Percentiles rank a stretch among this genome's conserved stretches.
phyloP scores from a whole-genome alignment of 2,888 invertebrate genomes.

The Rhingia rostrata region DNA sequence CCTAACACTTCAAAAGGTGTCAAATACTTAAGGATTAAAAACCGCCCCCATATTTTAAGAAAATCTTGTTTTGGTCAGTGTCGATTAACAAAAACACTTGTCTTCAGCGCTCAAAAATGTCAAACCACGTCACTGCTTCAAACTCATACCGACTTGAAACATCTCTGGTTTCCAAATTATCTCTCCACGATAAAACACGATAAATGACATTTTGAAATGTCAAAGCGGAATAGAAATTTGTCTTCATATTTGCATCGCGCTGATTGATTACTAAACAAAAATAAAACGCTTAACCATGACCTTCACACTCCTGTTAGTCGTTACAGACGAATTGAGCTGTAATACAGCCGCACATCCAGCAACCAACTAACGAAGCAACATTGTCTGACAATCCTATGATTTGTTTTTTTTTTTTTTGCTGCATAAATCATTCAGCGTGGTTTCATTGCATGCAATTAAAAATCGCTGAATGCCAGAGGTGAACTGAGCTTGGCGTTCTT shows the following conservation, averaged over 20 bases:
- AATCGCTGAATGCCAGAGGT: slow-evolving; percentile 29
- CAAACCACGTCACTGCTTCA: not conserved
- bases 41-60: no score
- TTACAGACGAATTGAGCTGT: slow-evolving; percentile 17
- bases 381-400: slow-evolving; percentile 13
- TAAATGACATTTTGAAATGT: slow-evolving; percentile 56
- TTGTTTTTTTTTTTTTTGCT: not conserved
- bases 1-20: no score
- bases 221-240: slow-evolving; percentile 49
- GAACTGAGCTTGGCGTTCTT: slow-evolving; percentile 1
- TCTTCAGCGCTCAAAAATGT: no score
- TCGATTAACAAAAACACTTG: not conserved
- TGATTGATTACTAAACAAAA: slow-evolving; percentile 49
- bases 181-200: slow-evolving; percentile 2
- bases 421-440: slow-evolving; percentile 25
- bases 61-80: no score
- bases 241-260: slow-evolving; percentile 7
- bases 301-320: slow-evolving; percentile 45
- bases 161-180: not conserved
- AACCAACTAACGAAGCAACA: slow-evolving; percentile 5
- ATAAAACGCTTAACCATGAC: slow-evolving; percentile 49
- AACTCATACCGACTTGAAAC: not conserved
- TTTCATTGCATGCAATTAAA: slow-evolving; percentile 19
- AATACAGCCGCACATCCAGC: not conserved
- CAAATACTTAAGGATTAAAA: no score